Conservation (phyloP, 2,797 vertebrate genomes). For the Sebastes nivosus region DNA sequence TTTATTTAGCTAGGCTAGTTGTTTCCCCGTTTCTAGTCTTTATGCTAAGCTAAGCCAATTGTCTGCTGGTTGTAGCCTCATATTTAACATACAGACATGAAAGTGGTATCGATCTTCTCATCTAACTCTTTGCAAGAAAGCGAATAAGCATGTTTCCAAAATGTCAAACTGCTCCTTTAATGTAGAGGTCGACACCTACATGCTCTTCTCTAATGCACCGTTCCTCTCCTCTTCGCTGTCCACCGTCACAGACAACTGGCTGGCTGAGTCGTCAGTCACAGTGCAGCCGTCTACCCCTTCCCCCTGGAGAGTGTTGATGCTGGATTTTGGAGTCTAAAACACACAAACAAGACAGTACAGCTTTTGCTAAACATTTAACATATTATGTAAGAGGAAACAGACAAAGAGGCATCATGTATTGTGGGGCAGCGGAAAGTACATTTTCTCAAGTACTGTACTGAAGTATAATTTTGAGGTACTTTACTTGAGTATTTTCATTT, state of each 20-base stretch:
- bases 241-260: constrained; percentile 63
- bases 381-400: not conserved
- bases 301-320: constrained; percentile 58
- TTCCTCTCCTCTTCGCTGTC: constrained; percentile 85
- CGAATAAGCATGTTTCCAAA: not conserved
- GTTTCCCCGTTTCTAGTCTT: not conserved
- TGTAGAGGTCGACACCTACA: constrained; percentile 77
- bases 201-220: constrained; percentile 88
- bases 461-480: too few species aligned
- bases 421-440: not conserved
- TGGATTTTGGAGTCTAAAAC: constrained; percentile 65
- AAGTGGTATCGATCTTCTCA: not conserved
- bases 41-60: not conserved
- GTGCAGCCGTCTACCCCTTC: constrained; percentile 60
- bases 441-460: not conserved
- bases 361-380: not conserved
- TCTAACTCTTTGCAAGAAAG: not conserved
- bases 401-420: not conserved
- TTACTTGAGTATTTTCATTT: too few species aligned
- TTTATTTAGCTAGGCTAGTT: not conserved
- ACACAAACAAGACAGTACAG: constrained; percentile 12
- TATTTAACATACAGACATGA: not conserved
- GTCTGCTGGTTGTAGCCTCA: not conserved
- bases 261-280: constrained; percentile 62
- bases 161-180: not conserved